A percentile compares a stretch with the other conserved stretches of the same genome.
phyloP scores from a whole-genome alignment of 2,797 vertebrate genomes.

The Acipenser oxyrinchus region DNA sequence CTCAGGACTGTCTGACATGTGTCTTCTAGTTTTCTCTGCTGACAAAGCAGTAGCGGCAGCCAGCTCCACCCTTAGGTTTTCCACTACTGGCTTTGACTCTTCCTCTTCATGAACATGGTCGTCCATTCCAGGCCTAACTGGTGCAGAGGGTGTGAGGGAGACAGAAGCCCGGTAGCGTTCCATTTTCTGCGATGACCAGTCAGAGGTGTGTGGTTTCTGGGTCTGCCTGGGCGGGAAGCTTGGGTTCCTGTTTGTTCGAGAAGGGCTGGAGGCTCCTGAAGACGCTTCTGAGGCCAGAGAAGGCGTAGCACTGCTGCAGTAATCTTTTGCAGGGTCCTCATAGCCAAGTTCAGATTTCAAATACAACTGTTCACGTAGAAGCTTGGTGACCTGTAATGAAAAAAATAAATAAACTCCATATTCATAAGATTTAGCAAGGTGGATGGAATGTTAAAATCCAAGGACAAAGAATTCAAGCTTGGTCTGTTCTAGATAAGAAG shows the following conservation, averaged over 20 bases:
- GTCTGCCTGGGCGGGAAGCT: no score
- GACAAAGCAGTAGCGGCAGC: constrained; percentile 17
- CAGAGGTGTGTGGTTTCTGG: constrained; percentile 1
- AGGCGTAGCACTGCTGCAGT: constrained; percentile 40
- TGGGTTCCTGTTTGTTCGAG: constrained; percentile 30
- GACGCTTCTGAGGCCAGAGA: constrained; percentile 53
- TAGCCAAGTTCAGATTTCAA: constrained; percentile 79
- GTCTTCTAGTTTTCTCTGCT: constrained; percentile 41
- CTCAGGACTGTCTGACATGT: constrained; percentile 55
- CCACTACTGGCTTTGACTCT: constrained; percentile 28
- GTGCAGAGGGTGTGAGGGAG: constrained; percentile 70
- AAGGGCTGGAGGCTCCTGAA: constrained; percentile 70
- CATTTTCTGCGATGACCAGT: constrained; percentile 36
- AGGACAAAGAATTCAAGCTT: no score
- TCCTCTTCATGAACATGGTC: constrained; percentile 36
- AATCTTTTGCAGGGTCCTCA: constrained; percentile 51
- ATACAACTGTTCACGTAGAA: constrained; percentile 82
- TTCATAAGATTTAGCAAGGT: no score
- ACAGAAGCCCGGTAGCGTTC: constrained; percentile 73
- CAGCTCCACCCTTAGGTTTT: constrained; percentile 31
- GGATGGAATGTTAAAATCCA: no score
- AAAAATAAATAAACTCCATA: no score
- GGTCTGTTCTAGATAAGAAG: no score
- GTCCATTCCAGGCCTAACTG: constrained; percentile 51
- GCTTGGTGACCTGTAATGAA: constrained; percentile 72